These are phyloP conservation scores for Pontoporia blainvillei DNA, from an alignment of 2,113 vertebrate species.

Conservation along the genomic window DNA sequence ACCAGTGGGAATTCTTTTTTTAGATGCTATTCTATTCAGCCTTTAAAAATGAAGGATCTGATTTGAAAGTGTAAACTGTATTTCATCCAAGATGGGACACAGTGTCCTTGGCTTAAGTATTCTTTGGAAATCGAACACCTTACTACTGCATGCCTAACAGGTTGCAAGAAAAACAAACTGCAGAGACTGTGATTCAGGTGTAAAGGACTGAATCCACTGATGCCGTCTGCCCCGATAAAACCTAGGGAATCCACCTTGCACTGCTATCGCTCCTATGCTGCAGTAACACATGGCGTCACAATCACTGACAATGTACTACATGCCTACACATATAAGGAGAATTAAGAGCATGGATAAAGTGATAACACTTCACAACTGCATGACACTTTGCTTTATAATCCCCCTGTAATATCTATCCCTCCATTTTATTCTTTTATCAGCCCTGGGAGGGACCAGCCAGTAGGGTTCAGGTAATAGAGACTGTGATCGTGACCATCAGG, in stretches of 20 bases:
- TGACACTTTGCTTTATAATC: neutral
- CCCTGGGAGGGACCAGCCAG: neutral
- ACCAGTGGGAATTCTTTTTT: conserved; percentile 57
- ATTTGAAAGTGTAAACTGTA: conserved; percentile 55
- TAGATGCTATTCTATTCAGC: conserved; percentile 51
- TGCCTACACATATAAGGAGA: neutral
- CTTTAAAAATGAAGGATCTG: conserved; percentile 59
- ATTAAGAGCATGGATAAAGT: neutral
- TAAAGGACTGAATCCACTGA: neutral
- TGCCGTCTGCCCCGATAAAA: neutral
- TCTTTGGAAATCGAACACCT: conserved; percentile 4
- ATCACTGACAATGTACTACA: neutral
- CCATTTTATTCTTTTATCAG: neutral
- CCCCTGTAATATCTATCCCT: neutral
- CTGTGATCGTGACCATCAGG: neutral
- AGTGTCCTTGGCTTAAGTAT: conserved; percentile 46
- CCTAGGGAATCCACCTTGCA: fast-evolving
- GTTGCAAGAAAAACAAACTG: neutral
- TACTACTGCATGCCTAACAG: neutral
- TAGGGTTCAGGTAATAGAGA: neutral
- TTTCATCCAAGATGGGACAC: conserved; percentile 40
- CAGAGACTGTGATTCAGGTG: neutral
- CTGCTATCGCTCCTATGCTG: neutral
- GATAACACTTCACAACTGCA: neutral
- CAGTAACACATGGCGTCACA: fast-evolving